Conservation (phyloP, 2,888 invertebrate species). For the Aethes cnicana region DNA sequence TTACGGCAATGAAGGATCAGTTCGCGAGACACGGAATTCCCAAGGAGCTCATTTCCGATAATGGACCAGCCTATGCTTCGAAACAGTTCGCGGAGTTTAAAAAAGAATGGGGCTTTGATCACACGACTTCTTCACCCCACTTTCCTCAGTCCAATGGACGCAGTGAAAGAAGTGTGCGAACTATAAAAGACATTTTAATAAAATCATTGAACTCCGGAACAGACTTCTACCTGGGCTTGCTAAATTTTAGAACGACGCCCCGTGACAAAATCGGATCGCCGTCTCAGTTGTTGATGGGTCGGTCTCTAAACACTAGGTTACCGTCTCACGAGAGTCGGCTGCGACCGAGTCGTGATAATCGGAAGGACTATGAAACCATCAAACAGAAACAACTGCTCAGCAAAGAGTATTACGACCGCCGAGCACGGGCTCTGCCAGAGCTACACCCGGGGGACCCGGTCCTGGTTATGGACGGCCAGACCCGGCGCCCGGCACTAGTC, state of each 20-base stretch:
- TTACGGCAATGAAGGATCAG: constrained; percentile 30
- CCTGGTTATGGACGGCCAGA: background rate
- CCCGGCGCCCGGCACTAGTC: constrained; percentile 4
- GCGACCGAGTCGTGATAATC: constrained; percentile 3
- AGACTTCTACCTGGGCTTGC: constrained; percentile 29
- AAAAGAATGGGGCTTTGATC: constrained; percentile 27
- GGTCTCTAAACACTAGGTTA: constrained; percentile 28
- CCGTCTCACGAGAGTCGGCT: constrained; percentile 11
- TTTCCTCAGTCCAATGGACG: constrained; percentile 31
- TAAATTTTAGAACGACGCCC: constrained; percentile 28
- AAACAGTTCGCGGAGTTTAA: constrained; percentile 30
- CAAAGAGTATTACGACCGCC: constrained; percentile 21
- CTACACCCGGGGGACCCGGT: constrained; percentile 16
- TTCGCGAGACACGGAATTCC: constrained; percentile 35
- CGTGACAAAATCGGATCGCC: constrained; percentile 23
- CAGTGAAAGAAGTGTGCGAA: constrained; percentile 31
- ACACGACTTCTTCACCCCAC: constrained; percentile 28
- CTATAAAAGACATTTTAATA: constrained; percentile 28
- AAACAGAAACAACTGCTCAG: background rate
- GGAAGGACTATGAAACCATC: background rate
- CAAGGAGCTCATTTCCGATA: constrained; percentile 34
- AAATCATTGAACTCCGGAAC: constrained; percentile 12
- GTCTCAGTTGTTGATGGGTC: constrained; percentile 31
- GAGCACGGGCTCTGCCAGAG: background rate
- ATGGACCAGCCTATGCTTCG: constrained; percentile 31